A percentile compares a stretch with the other conserved stretches of the same genome.
Evolutionary conservation across 2,113 vertebrate genomes (phyloP).

Genomic region (Balaenoptera acutorostrata): DNA sequence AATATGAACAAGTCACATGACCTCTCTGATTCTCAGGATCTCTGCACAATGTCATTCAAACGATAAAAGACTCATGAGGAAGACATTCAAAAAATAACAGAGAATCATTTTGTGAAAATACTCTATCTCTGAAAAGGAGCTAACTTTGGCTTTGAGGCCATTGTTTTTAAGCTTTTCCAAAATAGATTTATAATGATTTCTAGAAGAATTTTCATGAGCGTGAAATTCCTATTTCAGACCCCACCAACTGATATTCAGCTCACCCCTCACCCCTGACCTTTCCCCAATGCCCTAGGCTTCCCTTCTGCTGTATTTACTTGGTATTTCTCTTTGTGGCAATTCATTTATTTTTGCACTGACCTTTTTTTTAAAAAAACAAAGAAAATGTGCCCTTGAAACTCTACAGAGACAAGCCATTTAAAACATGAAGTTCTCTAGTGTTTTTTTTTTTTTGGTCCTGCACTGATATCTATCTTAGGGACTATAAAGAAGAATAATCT

Average conservation of each 20-base stretch:
- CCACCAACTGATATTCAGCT: background rate
- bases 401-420: slow-evolving; percentile 25
- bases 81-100: background rate
- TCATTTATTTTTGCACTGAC: slow-evolving; percentile 42
- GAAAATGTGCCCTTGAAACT: slow-evolving; percentile 37
- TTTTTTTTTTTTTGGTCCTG: background rate
- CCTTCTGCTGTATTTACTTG: background rate
- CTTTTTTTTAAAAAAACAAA: slow-evolving; percentile 3
- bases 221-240: slow-evolving; percentile 6
- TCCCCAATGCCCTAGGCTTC: background rate
- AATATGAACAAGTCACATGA: background rate
- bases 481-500: slow-evolving; percentile 32
- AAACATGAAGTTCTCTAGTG: slow-evolving; percentile 26
- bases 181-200: slow-evolving; percentile 1
- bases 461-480: background rate
- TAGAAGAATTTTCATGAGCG: background rate
- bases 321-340: slow-evolving; percentile 8
- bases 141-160: background rate
- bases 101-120: background rate
- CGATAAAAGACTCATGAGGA: background rate
- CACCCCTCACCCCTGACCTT: background rate
- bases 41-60: background rate
- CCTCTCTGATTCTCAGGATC: background rate
- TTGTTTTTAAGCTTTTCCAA: slow-evolving; percentile 19
- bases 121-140: background rate